Evolutionary conservation across 2,888 invertebrate genomes (phyloP).

Genomic region (Rhagonycha fulva): DNA sequence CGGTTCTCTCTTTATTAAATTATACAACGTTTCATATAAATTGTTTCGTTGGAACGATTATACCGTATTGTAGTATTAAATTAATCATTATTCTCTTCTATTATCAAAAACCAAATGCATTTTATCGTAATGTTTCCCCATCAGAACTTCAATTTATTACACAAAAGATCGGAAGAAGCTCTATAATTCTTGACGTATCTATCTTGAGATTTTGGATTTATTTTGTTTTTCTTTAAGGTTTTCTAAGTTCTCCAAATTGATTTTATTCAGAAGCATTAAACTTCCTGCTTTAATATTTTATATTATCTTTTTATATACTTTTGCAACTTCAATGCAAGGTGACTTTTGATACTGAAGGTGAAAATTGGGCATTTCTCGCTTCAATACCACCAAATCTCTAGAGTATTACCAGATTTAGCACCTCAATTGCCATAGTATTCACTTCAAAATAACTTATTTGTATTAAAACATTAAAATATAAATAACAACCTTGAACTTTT

Average conservation of each 20-base stretch:
- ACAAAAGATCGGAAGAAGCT: not conserved
- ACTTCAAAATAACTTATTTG: too few species aligned
- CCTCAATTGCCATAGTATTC: too few species aligned
- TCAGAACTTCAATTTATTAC: not conserved
- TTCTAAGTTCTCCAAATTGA: not conserved
- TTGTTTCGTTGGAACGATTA: not conserved
- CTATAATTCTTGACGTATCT: not conserved
- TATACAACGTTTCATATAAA: not conserved
- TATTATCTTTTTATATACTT: too few species aligned
- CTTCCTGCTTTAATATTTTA: too few species aligned
- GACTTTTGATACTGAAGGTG: too few species aligned
- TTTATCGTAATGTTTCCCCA: not conserved
- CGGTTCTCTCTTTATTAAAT: not conserved
- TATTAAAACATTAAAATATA: too few species aligned
- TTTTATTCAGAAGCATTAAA: not conserved
- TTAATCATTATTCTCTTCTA: not conserved
- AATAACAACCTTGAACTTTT: not conserved
- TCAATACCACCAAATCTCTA: too few species aligned
- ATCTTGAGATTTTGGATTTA: not conserved
- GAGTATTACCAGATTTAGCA: too few species aligned
- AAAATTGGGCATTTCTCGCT: too few species aligned
- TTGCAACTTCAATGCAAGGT: too few species aligned
- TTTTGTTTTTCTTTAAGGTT: not conserved
- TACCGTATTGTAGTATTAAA: not conserved
- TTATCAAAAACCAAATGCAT: not conserved